A percentile compares a stretch with the other conserved stretches of the same genome.
Evolutionary conservation across 2,113 vertebrate species (phyloP).

Genomic region (Channa maculata): DNA sequence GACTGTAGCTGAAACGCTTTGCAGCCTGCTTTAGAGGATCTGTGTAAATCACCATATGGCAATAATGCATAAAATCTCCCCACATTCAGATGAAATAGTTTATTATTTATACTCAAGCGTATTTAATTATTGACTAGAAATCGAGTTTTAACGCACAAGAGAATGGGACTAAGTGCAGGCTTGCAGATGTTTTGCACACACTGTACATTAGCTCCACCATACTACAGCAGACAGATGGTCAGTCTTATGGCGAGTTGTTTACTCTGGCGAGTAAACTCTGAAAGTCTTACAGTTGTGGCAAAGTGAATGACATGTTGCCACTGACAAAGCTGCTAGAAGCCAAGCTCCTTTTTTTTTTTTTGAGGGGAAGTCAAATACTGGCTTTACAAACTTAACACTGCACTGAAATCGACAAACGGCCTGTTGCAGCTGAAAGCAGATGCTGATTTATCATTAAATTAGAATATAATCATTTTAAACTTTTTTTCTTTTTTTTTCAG

Average conservation of each 20-base stretch:
- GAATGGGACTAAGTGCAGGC: background rate
- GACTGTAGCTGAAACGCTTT: conserved; percentile 21
- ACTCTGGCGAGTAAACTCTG: conserved; percentile 57
- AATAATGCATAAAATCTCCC: background rate
- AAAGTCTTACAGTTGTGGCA: conserved; percentile 69
- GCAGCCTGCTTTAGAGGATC: conserved; percentile 3
- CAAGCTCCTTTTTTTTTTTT: conserved; percentile 48
- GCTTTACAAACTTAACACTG: conserved; percentile 53
- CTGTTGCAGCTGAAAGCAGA: conserved; percentile 29
- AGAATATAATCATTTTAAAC: conserved; percentile 7
- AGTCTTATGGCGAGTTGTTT: conserved; percentile 51
- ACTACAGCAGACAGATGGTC: conserved; percentile 19
- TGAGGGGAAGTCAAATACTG: conserved; percentile 70
- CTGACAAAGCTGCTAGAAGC: conserved; percentile 41
- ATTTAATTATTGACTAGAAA: no score
- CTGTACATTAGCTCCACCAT: conserved; percentile 1
- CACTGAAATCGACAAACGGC: conserved; percentile 14
- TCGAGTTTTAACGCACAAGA: background rate
- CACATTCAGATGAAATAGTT: background rate
- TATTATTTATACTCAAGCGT: background rate
- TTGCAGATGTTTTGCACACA: conserved; percentile 9
- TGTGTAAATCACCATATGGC: conserved; percentile 3
- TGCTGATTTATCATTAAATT: conserved; percentile 45
- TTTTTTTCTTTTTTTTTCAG: conserved; percentile 10
- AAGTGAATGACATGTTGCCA: conserved; percentile 56